These are phyloP conservation scores for Chinchilla lanigera DNA, from an alignment of 2,113 vertebrate species.

Conservation along the genomic window DNA sequence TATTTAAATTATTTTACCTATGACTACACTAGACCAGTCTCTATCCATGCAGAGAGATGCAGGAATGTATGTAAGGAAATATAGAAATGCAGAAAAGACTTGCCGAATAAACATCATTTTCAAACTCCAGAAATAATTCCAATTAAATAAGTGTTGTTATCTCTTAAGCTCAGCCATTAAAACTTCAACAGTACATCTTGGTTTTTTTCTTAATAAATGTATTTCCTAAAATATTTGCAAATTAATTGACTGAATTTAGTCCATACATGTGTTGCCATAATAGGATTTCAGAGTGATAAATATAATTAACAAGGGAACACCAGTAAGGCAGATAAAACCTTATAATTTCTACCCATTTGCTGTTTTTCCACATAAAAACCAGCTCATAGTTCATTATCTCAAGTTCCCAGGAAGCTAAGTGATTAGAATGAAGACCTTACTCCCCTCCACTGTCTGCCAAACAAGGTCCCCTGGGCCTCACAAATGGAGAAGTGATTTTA, in stretches of 20 bases:
- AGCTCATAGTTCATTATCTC: slow-evolving; percentile 23
- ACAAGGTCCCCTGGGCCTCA: background rate
- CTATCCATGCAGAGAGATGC: background rate
- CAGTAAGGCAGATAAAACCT: background rate
- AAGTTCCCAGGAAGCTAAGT: slow-evolving; percentile 50
- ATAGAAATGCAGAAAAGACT: background rate
- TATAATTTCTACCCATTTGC: slow-evolving; percentile 51
- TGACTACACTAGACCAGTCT: slow-evolving; percentile 34
- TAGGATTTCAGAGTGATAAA: slow-evolving; percentile 44
- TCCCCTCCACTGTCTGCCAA: background rate
- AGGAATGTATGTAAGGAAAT: background rate
- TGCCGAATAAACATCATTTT: background rate
- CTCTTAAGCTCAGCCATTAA: slow-evolving; percentile 28
- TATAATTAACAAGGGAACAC: slow-evolving; percentile 41
- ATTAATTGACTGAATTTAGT: slow-evolving; percentile 57
- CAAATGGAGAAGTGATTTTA: background rate
- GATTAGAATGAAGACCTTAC: slow-evolving; percentile 50
- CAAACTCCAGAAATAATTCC: slow-evolving; percentile 35
- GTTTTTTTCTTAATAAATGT: slow-evolving; percentile 37
- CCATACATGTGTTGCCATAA: slow-evolving; percentile 47
- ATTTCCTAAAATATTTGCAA: slow-evolving; percentile 58
- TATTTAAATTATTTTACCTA: slow-evolving; percentile 53
- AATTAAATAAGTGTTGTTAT: slow-evolving; percentile 60
- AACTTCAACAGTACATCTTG: slow-evolving; percentile 17
- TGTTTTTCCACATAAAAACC: background rate